A percentile compares a stretch with the other conserved stretches of the same genome.
phyloP scores from a whole-genome alignment of 1,140 invertebrate genomes.

The Helicoverpa armigera region DNA sequence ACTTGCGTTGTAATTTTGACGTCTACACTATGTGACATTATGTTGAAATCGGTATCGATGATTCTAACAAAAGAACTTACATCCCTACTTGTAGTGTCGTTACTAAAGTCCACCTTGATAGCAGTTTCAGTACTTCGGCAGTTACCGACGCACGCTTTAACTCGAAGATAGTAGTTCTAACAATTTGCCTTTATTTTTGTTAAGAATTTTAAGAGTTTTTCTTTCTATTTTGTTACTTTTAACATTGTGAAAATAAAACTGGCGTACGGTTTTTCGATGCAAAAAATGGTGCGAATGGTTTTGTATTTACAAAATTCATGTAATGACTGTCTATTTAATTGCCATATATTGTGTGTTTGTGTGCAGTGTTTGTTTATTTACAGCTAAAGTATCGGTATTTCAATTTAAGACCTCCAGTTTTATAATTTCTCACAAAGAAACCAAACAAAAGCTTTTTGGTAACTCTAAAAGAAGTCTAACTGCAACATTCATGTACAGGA shows the following conservation, averaged over 20 bases:
- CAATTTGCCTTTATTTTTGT: slow-evolving; percentile 39
- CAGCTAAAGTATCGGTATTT: too few species aligned
- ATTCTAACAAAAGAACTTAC: too few species aligned
- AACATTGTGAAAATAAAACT: not conserved
- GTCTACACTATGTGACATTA: not conserved
- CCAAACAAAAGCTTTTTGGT: too few species aligned
- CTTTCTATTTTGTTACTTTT: slow-evolving; percentile 5
- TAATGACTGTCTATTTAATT: not conserved
- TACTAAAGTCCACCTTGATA: slow-evolving; percentile 77
- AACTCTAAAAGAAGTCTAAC: too few species aligned
- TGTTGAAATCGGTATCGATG: not conserved
- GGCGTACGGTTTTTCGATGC: not conserved
- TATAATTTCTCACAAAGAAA: too few species aligned
- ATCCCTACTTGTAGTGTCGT: slow-evolving; percentile 59
- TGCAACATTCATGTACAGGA: not conserved
- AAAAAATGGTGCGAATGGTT: not conserved
- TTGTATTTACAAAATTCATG: not conserved
- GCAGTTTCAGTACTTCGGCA: slow-evolving; percentile 67
- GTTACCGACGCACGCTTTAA: slow-evolving; percentile 40
- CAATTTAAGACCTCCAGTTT: too few species aligned
- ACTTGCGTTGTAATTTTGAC: too few species aligned
- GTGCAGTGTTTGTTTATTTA: too few species aligned
- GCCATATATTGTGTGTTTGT: too few species aligned
- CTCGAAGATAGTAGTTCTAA: slow-evolving; percentile 29
- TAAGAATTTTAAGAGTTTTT: slow-evolving; percentile 21